Base-by-base conservation (phyloP, 2,797 vertebrate species). In the Nannoperca australis region DNA sequence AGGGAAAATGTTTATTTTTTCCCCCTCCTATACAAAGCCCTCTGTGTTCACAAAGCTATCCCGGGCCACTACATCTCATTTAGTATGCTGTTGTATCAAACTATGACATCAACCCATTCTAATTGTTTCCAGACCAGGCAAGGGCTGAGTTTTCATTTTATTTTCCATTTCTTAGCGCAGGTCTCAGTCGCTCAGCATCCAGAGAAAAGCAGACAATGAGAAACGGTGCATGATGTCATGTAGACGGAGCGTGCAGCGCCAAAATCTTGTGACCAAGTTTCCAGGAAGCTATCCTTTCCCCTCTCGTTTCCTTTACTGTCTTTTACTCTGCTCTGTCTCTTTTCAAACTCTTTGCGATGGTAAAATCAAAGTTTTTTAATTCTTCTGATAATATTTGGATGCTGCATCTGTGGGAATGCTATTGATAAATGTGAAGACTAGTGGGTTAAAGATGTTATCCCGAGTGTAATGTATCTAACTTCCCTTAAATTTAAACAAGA, bases 91-190 rank as follows among this genome's bases (percentile, higher is more conserved):
- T 88, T 91, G 88, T 91, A 92, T 92, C 89, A 91, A 93, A 90
- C 85, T 72, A 94, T 95, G 93, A 95, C 94, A 92, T 95, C 94
- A 95, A 61, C 79, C 78, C 5, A 1, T 67, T 89, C 76, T 94
- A 95, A 95, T 94, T 92, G 91, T 91, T 95, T 95, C 94, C 94
- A 95, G 93, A 91, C 86, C 36, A 32, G 83, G 66, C 78, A 1
- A 62, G 45, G 84, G 42, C 71, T 56, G 75, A 83, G 42, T 89
- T 90, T 91, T 91, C 77, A 36, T 87, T 93, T 88, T 83, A 86
- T 92, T 94, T 93, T 93, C 92, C 86, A 2, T 91, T 87, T 89
- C 86, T 76, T 61, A 55, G 80, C 47, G 2, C 83, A 72, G 83
- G 71, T 72, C 81, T 81, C 49, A 38, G 62, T 65, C 63, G 44